Evolutionary conservation across 2,113 vertebrate genomes (phyloP).

Genomic region (Equus przewalskii): DNA sequence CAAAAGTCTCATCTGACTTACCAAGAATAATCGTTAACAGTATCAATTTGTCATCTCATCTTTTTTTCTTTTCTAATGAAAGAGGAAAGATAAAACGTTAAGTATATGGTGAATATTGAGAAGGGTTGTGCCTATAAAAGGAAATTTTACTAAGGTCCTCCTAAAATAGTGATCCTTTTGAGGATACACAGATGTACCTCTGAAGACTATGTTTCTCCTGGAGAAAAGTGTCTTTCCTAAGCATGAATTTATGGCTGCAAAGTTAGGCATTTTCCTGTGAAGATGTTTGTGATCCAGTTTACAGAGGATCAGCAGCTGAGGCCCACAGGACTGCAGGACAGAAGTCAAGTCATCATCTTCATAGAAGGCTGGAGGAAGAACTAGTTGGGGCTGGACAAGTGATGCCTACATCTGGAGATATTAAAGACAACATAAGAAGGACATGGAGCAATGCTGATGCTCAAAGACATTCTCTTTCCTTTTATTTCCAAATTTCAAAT

Average conservation of each 20-base stretch:
- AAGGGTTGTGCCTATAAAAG: not conserved
- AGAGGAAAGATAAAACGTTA: not conserved
- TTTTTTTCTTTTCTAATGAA: not conserved
- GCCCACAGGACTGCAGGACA: not conserved
- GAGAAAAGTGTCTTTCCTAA: not conserved
- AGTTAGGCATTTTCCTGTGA: not conserved
- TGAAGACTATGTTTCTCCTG: not conserved
- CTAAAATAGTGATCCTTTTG: not conserved
- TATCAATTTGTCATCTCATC: not conserved
- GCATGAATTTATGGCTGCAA: not conserved
- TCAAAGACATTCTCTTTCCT: not conserved
- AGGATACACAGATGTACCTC: not conserved
- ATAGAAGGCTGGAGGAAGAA: fast-evolving
- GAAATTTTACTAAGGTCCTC: not conserved
- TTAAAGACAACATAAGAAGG: fast-evolving
- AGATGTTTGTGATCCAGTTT: not conserved
- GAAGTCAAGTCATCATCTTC: not conserved
- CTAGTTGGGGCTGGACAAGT: not conserved
- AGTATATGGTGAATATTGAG: not conserved
- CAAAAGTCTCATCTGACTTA: not conserved
- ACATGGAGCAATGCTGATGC: fast-evolving
- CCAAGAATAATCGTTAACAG: not conserved
- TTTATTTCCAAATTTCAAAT: not conserved
- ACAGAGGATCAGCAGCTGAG: not conserved
- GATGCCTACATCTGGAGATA: fast-evolving